phyloP scores from a whole-genome alignment of 2,888 invertebrate genomes.

The Cerastis rubricosa region DNA sequence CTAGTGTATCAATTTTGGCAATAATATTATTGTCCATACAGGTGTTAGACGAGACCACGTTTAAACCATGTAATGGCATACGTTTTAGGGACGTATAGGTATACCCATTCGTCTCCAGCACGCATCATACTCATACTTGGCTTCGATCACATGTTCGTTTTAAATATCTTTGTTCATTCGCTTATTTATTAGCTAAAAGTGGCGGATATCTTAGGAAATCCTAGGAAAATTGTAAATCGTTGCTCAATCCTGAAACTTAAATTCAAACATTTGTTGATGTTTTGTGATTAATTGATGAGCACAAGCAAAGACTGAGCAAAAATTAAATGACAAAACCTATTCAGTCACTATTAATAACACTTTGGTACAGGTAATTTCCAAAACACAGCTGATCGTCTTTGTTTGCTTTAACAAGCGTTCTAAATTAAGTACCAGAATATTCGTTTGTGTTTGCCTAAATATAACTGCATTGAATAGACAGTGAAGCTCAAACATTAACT shows the following conservation, averaged over 20 bases:
- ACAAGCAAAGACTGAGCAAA: background rate
- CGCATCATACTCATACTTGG: too few species aligned
- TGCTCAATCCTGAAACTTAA: background rate
- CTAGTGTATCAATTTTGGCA: background rate
- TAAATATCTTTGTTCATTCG: background rate
- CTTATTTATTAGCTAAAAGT: background rate
- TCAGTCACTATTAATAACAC: background rate
- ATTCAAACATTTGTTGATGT: background rate
- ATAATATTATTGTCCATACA: background rate
- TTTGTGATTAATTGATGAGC: background rate
- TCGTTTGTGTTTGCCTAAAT: background rate
- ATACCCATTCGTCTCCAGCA: too few species aligned
- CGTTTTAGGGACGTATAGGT: too few species aligned
- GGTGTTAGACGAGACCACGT: too few species aligned
- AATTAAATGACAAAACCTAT: background rate
- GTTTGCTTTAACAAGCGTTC: background rate
- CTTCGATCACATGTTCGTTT: too few species aligned
- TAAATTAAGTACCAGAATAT: background rate
- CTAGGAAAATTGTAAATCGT: background rate
- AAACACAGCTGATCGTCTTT: background rate
- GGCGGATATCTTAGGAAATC: too few species aligned
- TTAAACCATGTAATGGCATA: too few species aligned
- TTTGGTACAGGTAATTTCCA: background rate
- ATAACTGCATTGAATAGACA: background rate
- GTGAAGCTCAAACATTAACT: constrained; percentile 8